Conservation (phyloP, 2,113 vertebrate species). For the Dendropsophus ebraccatus region DNA sequence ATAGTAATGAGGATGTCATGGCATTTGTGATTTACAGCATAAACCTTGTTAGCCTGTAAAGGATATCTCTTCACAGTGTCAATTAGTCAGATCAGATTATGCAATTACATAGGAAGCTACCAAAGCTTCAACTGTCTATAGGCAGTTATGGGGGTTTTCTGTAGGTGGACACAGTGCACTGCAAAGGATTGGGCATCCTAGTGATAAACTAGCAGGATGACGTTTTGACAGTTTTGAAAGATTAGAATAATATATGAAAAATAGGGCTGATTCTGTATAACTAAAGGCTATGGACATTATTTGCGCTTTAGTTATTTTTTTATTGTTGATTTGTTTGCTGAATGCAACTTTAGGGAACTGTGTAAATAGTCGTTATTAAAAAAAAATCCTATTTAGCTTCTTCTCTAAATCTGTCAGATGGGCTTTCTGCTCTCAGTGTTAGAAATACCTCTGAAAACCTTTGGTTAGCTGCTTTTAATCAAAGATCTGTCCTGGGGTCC, state of each 20-base stretch:
- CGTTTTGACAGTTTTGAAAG: neutral
- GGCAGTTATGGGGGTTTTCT: neutral
- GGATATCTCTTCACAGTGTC: conserved; percentile 23
- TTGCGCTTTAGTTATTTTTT: too few relatives aligned
- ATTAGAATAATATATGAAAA: neutral
- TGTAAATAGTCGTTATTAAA: too few relatives aligned
- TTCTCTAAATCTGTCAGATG: too few relatives aligned
- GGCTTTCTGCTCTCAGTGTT: too few relatives aligned
- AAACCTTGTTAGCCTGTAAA: conserved; percentile 48
- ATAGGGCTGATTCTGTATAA: too few relatives aligned
- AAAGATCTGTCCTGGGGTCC: too few relatives aligned
- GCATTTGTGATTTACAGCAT: conserved; percentile 11
- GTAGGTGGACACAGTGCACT: neutral
- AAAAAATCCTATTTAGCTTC: too few relatives aligned
- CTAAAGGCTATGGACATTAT: too few relatives aligned
- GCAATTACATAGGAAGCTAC: conserved; percentile 13
- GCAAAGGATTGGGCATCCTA: neutral
- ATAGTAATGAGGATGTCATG: conserved; percentile 41
- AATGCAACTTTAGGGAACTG: too few relatives aligned
- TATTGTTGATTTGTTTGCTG: too few relatives aligned
- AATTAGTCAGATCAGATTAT: conserved; percentile 37
- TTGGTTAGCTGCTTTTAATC: too few relatives aligned
- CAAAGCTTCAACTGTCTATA: neutral
- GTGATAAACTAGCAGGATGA: neutral
- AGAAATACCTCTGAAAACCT: too few relatives aligned